Conservation (phyloP, 2,113 vertebrate genomes). For the Salvator merianae region DNA sequence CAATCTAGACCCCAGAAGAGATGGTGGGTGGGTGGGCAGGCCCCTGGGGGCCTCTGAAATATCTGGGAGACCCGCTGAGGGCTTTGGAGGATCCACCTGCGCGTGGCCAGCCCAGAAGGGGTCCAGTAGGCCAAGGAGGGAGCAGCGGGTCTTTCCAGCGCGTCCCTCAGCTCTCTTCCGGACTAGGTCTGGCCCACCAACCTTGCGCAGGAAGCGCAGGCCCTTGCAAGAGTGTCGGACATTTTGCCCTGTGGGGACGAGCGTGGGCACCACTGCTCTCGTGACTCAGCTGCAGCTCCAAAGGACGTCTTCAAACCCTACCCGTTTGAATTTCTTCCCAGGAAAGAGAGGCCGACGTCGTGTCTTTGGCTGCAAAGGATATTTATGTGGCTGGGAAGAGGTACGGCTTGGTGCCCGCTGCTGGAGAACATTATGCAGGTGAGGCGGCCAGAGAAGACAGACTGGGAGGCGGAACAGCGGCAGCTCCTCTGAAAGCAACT, state of each 20-base stretch:
- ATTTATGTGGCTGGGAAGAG: slow-evolving; percentile 89
- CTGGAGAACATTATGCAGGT: slow-evolving; percentile 90
- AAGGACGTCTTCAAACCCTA: neutral
- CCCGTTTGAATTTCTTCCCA: slow-evolving; percentile 56
- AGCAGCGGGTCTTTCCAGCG: neutral
- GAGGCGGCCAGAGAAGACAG: slow-evolving; percentile 5
- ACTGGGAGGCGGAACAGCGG: neutral
- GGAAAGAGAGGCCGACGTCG: slow-evolving; percentile 82
- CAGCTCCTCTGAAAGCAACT: neutral
- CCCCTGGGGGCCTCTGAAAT: neutral
- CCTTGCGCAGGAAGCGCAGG: neutral
- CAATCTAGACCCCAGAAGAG: neutral
- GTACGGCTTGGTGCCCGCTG: slow-evolving; percentile 86
- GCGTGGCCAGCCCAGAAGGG: neutral
- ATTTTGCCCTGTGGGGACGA: neutral
- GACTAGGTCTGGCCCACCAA: neutral
- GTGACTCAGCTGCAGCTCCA: neutral
- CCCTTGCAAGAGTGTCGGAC: too few relatives aligned
- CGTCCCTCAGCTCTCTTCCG: neutral
- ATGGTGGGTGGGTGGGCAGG: neutral
- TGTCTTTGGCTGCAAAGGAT: slow-evolving; percentile 86
- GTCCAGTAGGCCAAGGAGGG: neutral
- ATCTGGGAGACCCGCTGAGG: neutral
- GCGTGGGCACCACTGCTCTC: neutral
- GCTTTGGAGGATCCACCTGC: neutral